Base-by-base conservation (phyloP, 1,140 invertebrate species). In the Cyclina sinensis region DNA sequence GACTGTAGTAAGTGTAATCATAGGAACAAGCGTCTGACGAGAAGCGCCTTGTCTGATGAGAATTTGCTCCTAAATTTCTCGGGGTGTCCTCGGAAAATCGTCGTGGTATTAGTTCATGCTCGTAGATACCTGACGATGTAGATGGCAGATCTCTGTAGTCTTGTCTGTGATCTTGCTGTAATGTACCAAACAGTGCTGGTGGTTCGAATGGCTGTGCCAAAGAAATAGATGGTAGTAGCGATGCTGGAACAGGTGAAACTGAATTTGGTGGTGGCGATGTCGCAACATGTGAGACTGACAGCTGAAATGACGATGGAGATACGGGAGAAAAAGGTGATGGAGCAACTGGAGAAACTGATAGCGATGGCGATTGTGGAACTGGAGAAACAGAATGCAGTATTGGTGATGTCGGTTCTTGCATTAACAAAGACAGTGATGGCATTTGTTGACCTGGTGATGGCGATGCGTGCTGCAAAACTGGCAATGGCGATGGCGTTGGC, bases 51-150 rank as follows among this genome's bases (percentile, higher is more conserved):
- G 37, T 37, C 5, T 46, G 16, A 51, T 57, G 59, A 65, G 7
- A 30, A 5, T 11, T 11, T 30, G 59, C 11, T 9, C 59, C 30
- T 65, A 65, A 12, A 9, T 35, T 65, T 27, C 48, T 24, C 4
- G 39, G 27, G 30, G 2, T 2, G 1, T 80, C 51, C 46, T 57
- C 46, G 5, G 78, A 80, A 32, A 57, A 57, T 35, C 78, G n/a
- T 54, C 78, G n/a, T 51, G 46, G 78, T 37, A 21, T n/a, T 3
- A 0, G 12, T 18, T 57, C 78, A 9, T 30, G n/a, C 0, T 12
- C 24, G 51, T 30, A 80, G 35, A 80, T 59, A n/a, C 78, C 78
- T 32, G 78, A 80, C 0, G 78, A 80, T 21, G 78, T 80, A 9
- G 78, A 80, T 30, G 78, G 78, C 46, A 54, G n/a, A 35, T 80